Evolutionary conservation across 1,140 invertebrate species (phyloP).

Genomic region (Cyphomyrmex costatus): DNA sequence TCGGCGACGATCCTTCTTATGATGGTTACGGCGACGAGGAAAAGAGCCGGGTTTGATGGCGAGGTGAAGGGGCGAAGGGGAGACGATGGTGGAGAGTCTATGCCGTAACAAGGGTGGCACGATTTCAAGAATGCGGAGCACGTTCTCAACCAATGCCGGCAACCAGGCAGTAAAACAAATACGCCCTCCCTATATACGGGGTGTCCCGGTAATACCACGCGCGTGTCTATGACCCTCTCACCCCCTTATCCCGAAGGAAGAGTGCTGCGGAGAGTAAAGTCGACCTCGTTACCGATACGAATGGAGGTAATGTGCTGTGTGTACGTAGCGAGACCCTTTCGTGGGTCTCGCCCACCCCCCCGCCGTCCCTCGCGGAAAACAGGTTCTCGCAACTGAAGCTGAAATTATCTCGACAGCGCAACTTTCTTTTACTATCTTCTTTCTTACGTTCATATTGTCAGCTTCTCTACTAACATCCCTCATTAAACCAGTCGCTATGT

Average conservation of each 20-base stretch:
- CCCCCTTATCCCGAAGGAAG: slow-evolving; percentile 24
- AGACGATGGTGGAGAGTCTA: slow-evolving; percentile 70
- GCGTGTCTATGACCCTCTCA: slow-evolving; percentile 25
- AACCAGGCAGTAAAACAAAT: slow-evolving; percentile 87
- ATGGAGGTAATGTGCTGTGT: slow-evolving; percentile 77
- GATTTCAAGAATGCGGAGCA: slow-evolving; percentile 86
- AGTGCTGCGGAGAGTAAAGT: slow-evolving; percentile 43
- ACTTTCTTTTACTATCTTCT: slow-evolving; percentile 46
- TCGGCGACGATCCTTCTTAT: slow-evolving; percentile 69
- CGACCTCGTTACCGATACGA: slow-evolving; percentile 80
- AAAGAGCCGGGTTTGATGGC: slow-evolving; percentile 68
- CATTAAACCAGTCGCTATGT: slow-evolving; percentile 24
- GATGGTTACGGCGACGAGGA: slow-evolving; percentile 60
- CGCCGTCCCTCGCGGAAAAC: slow-evolving; percentile 56
- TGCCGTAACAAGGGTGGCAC: slow-evolving; percentile 83
- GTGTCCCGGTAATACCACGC: slow-evolving; percentile 80
- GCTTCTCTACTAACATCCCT: not conserved
- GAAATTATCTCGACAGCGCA: slow-evolving; percentile 67
- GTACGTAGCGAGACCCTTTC: slow-evolving; percentile 78
- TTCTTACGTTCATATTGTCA: slow-evolving; percentile 1
- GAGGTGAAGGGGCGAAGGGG: slow-evolving; percentile 31
- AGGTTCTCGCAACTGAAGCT: slow-evolving; percentile 55
- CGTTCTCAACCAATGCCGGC: slow-evolving; percentile 86
- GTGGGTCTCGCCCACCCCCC: too few relatives aligned
- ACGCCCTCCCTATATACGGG: slow-evolving; percentile 82